A percentile compares a stretch with the other conserved stretches of the same genome.
Conservation (phyloP, 2,888 invertebrate genomes). For the Spodoptera exigua region DNA sequence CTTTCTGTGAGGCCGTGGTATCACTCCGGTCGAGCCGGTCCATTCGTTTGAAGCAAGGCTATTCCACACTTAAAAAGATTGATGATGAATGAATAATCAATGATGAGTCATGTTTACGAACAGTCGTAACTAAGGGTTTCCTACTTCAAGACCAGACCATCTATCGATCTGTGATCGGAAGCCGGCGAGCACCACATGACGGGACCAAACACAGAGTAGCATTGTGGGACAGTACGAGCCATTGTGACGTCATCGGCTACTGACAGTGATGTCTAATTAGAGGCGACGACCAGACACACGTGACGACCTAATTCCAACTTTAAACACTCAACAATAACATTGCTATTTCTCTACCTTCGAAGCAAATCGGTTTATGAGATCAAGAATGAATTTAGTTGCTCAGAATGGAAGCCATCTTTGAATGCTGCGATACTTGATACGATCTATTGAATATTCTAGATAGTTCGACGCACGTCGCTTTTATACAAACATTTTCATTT, state of each 20-base stretch:
- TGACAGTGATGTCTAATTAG: slow-evolving; percentile 19
- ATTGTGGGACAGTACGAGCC: slow-evolving; percentile 6
- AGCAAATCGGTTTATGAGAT: background rate
- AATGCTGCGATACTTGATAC: slow-evolving; percentile 3
- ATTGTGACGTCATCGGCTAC: background rate
- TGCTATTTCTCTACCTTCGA: background rate
- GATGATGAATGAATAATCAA: no score
- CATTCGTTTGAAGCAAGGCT: no score
- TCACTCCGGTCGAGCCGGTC: no score
- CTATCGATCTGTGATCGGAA: background rate
- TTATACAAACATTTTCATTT: background rate
- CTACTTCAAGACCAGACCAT: background rate
- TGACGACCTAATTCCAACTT: no score
- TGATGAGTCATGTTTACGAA: no score
- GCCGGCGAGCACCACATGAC: background rate
- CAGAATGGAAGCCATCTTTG: background rate
- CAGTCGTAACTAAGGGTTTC: no score
- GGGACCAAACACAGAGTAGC: slow-evolving; percentile 1
- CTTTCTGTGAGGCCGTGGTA: no score
- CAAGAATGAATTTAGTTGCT: background rate
- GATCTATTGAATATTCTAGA: slow-evolving; percentile 6
- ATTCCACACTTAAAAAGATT: no score
- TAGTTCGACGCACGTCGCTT: background rate
- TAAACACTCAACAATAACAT: no score
- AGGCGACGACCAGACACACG: background rate